Evolutionary conservation across 2,888 invertebrate genomes (phyloP).

Genomic region (Pocota personata): DNA sequence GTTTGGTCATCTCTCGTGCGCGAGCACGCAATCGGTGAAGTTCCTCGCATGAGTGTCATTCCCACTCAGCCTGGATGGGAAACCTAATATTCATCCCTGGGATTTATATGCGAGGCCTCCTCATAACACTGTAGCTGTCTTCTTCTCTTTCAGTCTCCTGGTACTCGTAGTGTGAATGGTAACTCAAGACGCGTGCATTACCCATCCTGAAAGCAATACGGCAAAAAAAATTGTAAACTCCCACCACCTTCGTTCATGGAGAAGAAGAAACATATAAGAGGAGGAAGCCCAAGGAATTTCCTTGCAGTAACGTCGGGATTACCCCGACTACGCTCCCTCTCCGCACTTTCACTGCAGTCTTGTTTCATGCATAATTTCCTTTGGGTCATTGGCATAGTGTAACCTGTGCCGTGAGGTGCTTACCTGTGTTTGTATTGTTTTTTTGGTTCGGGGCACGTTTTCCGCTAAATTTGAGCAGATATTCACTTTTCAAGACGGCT

Average conservation of each 20-base stretch:
- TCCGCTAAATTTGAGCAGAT: conserved; percentile 69
- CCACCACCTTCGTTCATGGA: conserved; percentile 4
- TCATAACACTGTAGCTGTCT: conserved; percentile 2
- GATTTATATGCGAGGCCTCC: conserved; percentile 49
- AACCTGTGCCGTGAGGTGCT: conserved; percentile 45
- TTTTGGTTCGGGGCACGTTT: conserved; percentile 34
- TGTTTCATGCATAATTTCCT: conserved; percentile 63
- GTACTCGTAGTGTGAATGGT: conserved; percentile 4
- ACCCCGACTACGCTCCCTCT: conserved; percentile 10
- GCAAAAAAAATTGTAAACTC: conserved; percentile 21
- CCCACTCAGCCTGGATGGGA: conserved; percentile 39
- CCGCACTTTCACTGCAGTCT: conserved; percentile 56
- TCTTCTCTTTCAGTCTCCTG: conserved; percentile 9
- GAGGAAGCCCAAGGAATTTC: conserved; percentile 68
- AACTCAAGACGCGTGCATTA: conserved; percentile 61
- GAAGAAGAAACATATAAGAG: neutral
- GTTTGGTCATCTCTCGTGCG: conserved; percentile 27
- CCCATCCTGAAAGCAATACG: conserved; percentile 54
- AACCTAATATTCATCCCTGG: conserved; percentile 56
- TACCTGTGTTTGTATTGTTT: conserved; percentile 14
- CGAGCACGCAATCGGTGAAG: conserved; percentile 56
- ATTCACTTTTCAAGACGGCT: conserved; percentile 14
- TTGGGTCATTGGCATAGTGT: conserved; percentile 68
- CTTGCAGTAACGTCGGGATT: conserved; percentile 57
- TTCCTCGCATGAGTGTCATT: neutral